Conservation (phyloP, 2,113 vertebrate species). For the Myanophis thanlyinensis region DNA sequence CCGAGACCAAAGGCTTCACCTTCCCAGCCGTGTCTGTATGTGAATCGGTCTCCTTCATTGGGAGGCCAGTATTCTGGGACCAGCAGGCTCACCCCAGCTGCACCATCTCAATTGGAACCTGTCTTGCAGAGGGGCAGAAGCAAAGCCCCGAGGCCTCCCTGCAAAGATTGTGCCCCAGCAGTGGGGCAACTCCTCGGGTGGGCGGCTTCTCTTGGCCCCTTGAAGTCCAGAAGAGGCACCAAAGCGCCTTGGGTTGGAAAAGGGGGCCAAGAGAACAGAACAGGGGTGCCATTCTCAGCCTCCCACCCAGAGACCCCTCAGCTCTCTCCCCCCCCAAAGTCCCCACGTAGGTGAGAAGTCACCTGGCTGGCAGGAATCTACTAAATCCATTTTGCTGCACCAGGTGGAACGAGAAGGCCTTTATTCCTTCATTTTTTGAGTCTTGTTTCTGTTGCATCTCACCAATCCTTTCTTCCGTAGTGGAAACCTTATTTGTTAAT, state of each 20-base stretch:
- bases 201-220: not conserved
- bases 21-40: not conserved
- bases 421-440: too few species aligned
- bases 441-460: not conserved
- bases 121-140: too few species aligned
- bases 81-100: too few species aligned
- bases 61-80: not conserved
- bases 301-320: too few species aligned
- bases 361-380: not conserved
- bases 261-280: not conserved
- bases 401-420: not conserved
- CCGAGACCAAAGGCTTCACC: not conserved
- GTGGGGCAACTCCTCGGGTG: too few species aligned
- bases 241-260: not conserved
- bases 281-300: too few species aligned
- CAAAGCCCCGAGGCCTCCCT: too few species aligned
- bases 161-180: too few species aligned
- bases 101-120: too few species aligned
- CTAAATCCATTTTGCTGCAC: not conserved
- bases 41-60: not conserved
- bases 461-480: not conserved
- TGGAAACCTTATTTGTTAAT: not conserved
- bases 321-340: accelerated
- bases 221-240: not conserved
- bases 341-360: not conserved